Conservation (phyloP, 2,888 invertebrate genomes). For the Meganola albula region DNA sequence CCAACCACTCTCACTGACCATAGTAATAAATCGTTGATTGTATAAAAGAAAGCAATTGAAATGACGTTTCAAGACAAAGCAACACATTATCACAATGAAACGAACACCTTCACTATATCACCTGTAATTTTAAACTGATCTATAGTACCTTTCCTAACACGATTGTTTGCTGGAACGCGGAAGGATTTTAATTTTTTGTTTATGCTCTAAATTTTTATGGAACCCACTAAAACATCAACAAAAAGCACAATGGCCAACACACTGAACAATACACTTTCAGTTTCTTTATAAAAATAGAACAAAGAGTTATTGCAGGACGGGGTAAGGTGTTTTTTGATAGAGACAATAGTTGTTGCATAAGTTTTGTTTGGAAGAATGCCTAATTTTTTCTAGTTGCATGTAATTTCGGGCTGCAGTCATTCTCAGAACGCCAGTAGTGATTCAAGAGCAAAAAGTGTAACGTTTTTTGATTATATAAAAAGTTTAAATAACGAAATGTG, state of each 20-base stretch:
- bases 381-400: slow-evolving; percentile 28
- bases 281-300: slow-evolving; percentile 72
- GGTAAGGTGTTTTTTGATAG: slow-evolving; percentile 71
- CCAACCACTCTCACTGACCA: slow-evolving; percentile 39
- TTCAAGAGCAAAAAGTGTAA: slow-evolving; percentile 29
- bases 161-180: slow-evolving; percentile 64
- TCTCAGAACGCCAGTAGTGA: slow-evolving; percentile 39
- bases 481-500: slow-evolving; percentile 32
- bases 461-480: slow-evolving; percentile 45
- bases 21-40: slow-evolving; percentile 66
- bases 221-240: slow-evolving; percentile 49
- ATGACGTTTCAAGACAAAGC: slow-evolving; percentile 52
- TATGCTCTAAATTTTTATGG: slow-evolving; percentile 71
- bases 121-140: slow-evolving; percentile 71
- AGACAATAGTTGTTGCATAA: slow-evolving; percentile 56
- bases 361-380: slow-evolving; percentile 54
- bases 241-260: slow-evolving; percentile 60
- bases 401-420: slow-evolving; percentile 39
- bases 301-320: slow-evolving; percentile 32
- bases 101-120: slow-evolving; percentile 68
- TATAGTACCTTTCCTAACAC: slow-evolving; percentile 39
- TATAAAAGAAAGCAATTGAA: slow-evolving; percentile 69
- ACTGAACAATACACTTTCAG: slow-evolving; percentile 70
- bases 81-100: slow-evolving; percentile 61
- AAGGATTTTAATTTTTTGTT: slow-evolving; percentile 67